These are phyloP conservation scores for Centropristis striata DNA, from an alignment of 2,113 vertebrate genomes.

Conservation along the genomic window DNA sequence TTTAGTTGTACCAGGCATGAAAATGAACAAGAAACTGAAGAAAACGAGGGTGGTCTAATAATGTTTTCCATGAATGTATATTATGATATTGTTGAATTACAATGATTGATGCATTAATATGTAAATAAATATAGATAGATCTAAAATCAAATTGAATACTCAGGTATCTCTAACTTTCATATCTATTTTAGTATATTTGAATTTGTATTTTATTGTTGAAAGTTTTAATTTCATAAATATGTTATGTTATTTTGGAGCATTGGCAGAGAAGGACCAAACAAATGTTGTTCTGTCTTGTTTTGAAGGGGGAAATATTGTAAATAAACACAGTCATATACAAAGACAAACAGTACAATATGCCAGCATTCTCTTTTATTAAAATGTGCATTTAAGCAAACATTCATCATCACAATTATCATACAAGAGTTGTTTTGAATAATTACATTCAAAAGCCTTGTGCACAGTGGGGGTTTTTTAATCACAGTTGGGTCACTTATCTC, in stretches of 20 bases:
- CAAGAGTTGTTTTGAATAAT: slow-evolving; percentile 34
- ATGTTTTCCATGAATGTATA: too few species aligned
- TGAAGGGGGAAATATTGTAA: background rate
- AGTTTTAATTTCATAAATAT: background rate
- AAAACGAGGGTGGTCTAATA: too few species aligned
- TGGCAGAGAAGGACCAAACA: background rate
- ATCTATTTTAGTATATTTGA: too few species aligned
- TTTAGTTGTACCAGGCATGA: too few species aligned
- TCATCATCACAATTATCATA: slow-evolving; percentile 34
- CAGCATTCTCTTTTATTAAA: slow-evolving; percentile 66
- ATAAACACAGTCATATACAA: background rate
- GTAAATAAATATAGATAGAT: too few species aligned
- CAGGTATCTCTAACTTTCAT: too few species aligned
- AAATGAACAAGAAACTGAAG: too few species aligned
- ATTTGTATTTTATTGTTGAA: too few species aligned
- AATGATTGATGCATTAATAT: too few species aligned
- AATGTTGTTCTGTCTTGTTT: background rate
- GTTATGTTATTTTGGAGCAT: background rate
- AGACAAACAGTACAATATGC: background rate
- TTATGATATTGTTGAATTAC: too few species aligned
- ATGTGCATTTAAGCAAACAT: slow-evolving; percentile 37
- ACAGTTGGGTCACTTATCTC: slow-evolving; percentile 24
- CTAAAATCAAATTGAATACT: too few species aligned
- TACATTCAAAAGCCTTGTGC: slow-evolving; percentile 53
- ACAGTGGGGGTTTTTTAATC: slow-evolving; percentile 51